A percentile compares a stretch with the other conserved stretches of the same genome.
These are phyloP conservation scores for Athripsodes cinereus DNA, from an alignment of 2,888 invertebrate species.

Conservation along the genomic window DNA sequence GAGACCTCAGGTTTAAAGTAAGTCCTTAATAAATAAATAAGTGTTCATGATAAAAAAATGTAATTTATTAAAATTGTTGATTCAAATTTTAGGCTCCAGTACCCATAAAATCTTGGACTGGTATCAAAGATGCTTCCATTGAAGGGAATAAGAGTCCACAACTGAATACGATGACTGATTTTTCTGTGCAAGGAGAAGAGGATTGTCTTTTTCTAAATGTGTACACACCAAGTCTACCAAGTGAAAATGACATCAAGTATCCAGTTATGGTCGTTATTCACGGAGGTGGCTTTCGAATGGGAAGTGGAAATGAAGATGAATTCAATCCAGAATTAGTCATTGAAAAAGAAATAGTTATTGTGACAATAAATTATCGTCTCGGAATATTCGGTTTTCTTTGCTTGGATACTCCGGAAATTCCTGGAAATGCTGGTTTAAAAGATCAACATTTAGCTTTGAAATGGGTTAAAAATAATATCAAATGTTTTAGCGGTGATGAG, in stretches of 20 bases:
- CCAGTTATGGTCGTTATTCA: conserved; percentile 29
- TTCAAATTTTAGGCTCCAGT: conserved; percentile 28
- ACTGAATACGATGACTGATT: background rate
- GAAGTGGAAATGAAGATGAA: conserved; percentile 25
- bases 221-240: conserved; percentile 24
- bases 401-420: conserved; percentile 17
- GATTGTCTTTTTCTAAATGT: conserved; percentile 30
- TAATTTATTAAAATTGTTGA: background rate
- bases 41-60: background rate
- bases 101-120: conserved; percentile 32
- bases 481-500: conserved; percentile 16
- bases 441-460: conserved; percentile 23
- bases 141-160: conserved; percentile 30
- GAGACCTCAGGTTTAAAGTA: conserved; percentile 37
- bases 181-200: conserved; percentile 24
- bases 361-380: conserved; percentile 32
- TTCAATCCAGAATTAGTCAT: conserved; percentile 30
- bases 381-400: conserved; percentile 30
- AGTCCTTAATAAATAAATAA: background rate
- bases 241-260: background rate
- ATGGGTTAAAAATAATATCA: conserved; percentile 22
- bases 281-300: conserved; percentile 31
- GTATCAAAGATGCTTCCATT: conserved; percentile 38
- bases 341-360: conserved; percentile 28
- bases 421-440: conserved; percentile 22